Conservation (phyloP, 1,140 invertebrate species). For the Platyura marginata region DNA sequence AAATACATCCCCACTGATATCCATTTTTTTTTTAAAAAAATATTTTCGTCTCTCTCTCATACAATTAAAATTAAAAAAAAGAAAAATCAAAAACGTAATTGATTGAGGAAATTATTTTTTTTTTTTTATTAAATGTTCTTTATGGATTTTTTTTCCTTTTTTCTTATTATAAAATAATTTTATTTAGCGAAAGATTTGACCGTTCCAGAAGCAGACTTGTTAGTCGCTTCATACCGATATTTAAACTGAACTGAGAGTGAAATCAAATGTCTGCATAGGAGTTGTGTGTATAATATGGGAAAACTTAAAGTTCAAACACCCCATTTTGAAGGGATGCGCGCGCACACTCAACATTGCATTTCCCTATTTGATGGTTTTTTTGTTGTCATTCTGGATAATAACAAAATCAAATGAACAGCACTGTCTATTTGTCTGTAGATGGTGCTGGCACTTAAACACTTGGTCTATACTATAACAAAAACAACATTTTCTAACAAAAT, state of each 20-base stretch:
- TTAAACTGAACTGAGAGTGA: slow-evolving; percentile 2
- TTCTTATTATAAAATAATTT: background rate
- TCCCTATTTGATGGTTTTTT: too few relatives aligned
- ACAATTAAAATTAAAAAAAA: background rate
- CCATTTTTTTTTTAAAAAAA: background rate
- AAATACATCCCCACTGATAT: background rate
- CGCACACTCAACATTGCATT: background rate
- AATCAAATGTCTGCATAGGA: slow-evolving; percentile 1
- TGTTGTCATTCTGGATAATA: too few relatives aligned
- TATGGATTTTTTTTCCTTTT: background rate
- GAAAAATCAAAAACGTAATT: background rate
- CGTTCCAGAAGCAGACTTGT: slow-evolving; percentile 1
- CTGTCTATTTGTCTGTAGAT: too few relatives aligned
- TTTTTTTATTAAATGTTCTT: background rate
- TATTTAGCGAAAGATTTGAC: background rate
- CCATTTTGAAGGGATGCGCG: background rate
- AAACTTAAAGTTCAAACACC: slow-evolving; percentile 1
- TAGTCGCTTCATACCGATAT: slow-evolving; percentile 2
- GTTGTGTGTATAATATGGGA: background rate
- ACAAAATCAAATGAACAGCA: too few relatives aligned
- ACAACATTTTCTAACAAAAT: background rate
- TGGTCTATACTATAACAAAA: too few relatives aligned
- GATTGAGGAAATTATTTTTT: background rate
- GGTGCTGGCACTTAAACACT: too few relatives aligned
- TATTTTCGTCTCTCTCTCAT: background rate